These are phyloP conservation scores for Encarsia formosa DNA, from an alignment of 2,888 invertebrate genomes.

Conservation along the genomic window DNA sequence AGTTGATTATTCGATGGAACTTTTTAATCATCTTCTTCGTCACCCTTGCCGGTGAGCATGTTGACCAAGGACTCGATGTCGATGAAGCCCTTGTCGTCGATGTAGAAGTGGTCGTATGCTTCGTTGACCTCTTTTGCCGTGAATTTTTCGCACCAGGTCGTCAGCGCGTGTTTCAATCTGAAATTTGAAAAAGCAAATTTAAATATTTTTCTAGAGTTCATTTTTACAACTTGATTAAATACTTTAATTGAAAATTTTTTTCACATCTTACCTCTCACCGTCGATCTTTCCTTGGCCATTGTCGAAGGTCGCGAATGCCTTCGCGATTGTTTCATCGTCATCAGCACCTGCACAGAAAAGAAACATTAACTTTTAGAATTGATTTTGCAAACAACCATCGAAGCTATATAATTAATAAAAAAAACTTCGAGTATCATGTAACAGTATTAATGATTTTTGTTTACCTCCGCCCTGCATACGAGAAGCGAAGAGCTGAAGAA, in stretches of 20 bases:
- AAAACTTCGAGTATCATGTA: too few species aligned
- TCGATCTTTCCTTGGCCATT: conserved; percentile 53
- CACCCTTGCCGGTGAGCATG: conserved; percentile 82
- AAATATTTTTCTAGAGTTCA: neutral
- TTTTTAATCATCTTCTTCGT: conserved; percentile 69
- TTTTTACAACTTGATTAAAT: neutral
- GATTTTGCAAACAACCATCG: too few species aligned
- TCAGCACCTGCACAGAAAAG: conserved; percentile 60
- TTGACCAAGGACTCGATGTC: conserved; percentile 82
- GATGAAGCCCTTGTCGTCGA: conserved; percentile 86
- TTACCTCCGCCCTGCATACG: conserved; percentile 83
- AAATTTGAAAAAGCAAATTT: neutral
- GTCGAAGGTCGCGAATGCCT: conserved; percentile 90
- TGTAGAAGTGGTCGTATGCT: conserved; percentile 88
- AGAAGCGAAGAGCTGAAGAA: conserved; percentile 85
- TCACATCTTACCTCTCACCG: conserved; percentile 25
- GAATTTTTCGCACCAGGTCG: conserved; percentile 94
- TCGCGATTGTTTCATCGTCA: conserved; percentile 87
- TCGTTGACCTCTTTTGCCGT: conserved; percentile 82
- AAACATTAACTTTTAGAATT: neutral
- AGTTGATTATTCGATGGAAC: too few species aligned
- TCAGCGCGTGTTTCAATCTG: conserved; percentile 82
- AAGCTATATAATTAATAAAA: too few species aligned
- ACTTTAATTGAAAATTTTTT: neutral
- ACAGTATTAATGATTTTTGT: neutral